A percentile compares a stretch with the other conserved stretches of the same genome.
Evolutionary conservation across 1,140 invertebrate genomes (phyloP).

Genomic region (Gonatopus flavifemur): DNA sequence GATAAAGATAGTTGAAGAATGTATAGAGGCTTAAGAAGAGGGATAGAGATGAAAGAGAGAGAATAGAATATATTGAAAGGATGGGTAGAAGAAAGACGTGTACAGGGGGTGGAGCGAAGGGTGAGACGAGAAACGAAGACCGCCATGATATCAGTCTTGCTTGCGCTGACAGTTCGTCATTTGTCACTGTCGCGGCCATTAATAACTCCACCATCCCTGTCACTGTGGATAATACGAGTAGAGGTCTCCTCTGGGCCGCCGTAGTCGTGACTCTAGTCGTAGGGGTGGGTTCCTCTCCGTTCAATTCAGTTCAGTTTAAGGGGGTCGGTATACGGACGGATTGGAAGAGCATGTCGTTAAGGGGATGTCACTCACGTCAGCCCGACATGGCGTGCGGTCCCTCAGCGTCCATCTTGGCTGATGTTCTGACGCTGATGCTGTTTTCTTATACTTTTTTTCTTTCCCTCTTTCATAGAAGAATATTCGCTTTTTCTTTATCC

Average conservation of each 20-base stretch:
- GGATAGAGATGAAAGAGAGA: constrained; percentile 12
- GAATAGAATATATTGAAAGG: constrained; percentile 18
- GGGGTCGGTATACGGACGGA: constrained; percentile 48
- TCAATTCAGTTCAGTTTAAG: constrained; percentile 55
- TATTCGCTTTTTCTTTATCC: background rate
- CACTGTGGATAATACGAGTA: constrained; percentile 60
- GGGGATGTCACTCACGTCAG: constrained; percentile 55
- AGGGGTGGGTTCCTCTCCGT: constrained; percentile 54
- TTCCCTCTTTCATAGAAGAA: background rate
- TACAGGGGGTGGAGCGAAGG: constrained; percentile 22
- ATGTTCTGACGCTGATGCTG: background rate
- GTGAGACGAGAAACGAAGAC: constrained; percentile 51
- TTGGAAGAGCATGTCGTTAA: constrained; percentile 50
- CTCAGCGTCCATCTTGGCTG: constrained; percentile 43
- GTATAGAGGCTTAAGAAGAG: constrained; percentile 5
- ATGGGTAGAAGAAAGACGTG: constrained; percentile 24
- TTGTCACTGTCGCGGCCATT: constrained; percentile 60
- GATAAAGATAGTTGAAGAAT: constrained; percentile 14
- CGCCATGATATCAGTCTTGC: constrained; percentile 61
- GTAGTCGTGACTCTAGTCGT: constrained; percentile 38
- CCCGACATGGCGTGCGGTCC: constrained; percentile 50
- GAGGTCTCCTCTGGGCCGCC: constrained; percentile 47
- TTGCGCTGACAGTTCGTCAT: constrained; percentile 61
- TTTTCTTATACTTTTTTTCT: background rate
- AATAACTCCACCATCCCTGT: constrained; percentile 59